Base-by-base conservation (phyloP, 92 coral and sea anemone species). In the Porites cylindrica region DNA sequence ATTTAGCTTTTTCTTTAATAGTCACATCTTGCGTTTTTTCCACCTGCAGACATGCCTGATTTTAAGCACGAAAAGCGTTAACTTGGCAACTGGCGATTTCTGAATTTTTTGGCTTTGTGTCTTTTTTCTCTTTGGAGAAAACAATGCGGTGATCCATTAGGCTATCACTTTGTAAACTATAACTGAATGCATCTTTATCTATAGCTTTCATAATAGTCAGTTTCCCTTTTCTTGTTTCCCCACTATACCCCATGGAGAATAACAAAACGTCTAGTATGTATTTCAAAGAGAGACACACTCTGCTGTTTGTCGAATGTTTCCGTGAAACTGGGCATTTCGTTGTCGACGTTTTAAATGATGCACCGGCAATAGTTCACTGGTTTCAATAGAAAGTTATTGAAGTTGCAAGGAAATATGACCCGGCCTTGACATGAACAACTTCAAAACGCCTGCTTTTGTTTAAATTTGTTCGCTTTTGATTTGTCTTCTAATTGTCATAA, bases 161-260 rank as follows among this genome's bases (percentile, higher is more conserved):
- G 29, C 38, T 51, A 79, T 79, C 72, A 13, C 60, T 65, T 59
- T 79, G 83, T 64, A 79, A 64, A 63, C 83, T 51, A 26, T 10
- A 23, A 18, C 58, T 24, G 20, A 79, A 79, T 51, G 51, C 83
- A 32, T 79, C 73, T 50, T 29, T 65, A 9, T 7, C 61, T 8
- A 79, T 79, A 64, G 83, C 66, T 79, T 52, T 19, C 50, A 4
- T 64, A 38, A 50, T 64, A 50, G 83, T 79, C 83, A 79, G 66
- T 79, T 79, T 79, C 83, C 32, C 73, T 64, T 38, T n/a, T 79
- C 51, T 51, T 61, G 61, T 77, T 79, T 43, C 47, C 47, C 16
- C 63, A n/a, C 50, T 66, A 60, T 50, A 19, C 83, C 73, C 64
- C 11, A 60, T 17, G 83, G 47, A 56, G 61, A 56, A 4, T 56